Evolutionary conservation across 2,113 vertebrate genomes (phyloP).

Genomic region (Lophotis ruficrista): DNA sequence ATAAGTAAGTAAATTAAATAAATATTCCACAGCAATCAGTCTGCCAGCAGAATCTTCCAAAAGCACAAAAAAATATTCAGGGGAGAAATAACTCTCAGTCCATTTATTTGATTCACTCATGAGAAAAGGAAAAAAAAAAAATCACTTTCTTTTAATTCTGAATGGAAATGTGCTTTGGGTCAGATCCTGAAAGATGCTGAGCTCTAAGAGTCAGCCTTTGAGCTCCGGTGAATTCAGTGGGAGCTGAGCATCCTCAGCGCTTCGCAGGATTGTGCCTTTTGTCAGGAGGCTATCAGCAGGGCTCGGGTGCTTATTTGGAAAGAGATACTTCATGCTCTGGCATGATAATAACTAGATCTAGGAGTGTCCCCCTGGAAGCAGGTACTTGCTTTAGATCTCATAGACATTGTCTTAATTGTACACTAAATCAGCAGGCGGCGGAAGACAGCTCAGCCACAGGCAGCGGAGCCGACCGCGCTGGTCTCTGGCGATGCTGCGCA

Average conservation of each 20-base stretch:
- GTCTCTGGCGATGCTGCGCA: not conserved
- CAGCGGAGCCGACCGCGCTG: not conserved
- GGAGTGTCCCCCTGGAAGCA: not conserved
- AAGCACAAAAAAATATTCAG: conserved; percentile 5
- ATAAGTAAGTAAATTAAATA: conserved; percentile 38
- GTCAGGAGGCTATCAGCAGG: not conserved
- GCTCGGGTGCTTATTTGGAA: not conserved
- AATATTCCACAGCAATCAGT: conserved; percentile 30
- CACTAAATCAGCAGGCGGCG: conserved; percentile 14
- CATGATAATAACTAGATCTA: conserved; percentile 19
- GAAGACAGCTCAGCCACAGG: not conserved
- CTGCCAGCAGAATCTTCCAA: conserved; percentile 5
- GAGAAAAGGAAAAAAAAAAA: not conserved
- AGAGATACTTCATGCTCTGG: not conserved
- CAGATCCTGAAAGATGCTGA: not conserved
- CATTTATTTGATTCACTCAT: conserved; percentile 14
- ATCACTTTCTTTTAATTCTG: not conserved
- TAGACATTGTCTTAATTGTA: conserved; percentile 50
- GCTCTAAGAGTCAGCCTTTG: not conserved
- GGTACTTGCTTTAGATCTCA: conserved; percentile 44
- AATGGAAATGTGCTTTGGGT: not conserved
- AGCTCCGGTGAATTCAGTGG: not conserved
- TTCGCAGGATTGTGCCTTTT: not conserved
- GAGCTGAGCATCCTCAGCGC: not conserved
- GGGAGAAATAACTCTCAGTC: conserved; percentile 27